A percentile compares a stretch with the other conserved stretches of the same genome.
Conservation (phyloP, 2,113 vertebrate genomes). For the Xenotilapia flavipinnis region DNA sequence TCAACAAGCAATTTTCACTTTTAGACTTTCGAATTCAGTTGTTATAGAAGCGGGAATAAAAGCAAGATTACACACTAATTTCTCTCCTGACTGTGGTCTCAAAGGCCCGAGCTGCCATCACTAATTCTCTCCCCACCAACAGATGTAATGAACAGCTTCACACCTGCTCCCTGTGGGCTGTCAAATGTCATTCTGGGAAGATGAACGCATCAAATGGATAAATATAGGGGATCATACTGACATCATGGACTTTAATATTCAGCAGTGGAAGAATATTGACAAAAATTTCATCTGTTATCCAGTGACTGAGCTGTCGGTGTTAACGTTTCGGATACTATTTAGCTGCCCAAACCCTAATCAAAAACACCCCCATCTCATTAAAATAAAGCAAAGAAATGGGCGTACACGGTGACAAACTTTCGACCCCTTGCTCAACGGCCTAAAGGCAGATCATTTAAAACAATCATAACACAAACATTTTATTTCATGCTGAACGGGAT, state of each 20-base stretch:
- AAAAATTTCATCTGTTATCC: not conserved
- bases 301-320: not conserved
- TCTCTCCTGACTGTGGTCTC: not conserved
- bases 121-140: not conserved
- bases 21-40: not conserved
- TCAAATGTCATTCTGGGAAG: not conserved
- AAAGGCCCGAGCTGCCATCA: not conserved
- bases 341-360: not conserved
- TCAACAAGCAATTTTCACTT: not conserved
- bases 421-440: rapidly evolving
- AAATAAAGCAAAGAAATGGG: not conserved
- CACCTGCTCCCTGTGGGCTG: not conserved
- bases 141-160: not conserved
- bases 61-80: not conserved
- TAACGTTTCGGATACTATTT: not conserved
- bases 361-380: not conserved
- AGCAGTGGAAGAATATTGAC: not conserved
- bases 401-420: rapidly evolving
- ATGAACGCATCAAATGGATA: not conserved
- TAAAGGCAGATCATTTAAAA: not conserved
- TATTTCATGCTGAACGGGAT: not conserved
- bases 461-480: rapidly evolving
- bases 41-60: rapidly evolving
- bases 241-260: not conserved
- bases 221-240: not conserved